Conservation (phyloP, 2,888 invertebrate species). For the Hemicrepidius hirtus region DNA sequence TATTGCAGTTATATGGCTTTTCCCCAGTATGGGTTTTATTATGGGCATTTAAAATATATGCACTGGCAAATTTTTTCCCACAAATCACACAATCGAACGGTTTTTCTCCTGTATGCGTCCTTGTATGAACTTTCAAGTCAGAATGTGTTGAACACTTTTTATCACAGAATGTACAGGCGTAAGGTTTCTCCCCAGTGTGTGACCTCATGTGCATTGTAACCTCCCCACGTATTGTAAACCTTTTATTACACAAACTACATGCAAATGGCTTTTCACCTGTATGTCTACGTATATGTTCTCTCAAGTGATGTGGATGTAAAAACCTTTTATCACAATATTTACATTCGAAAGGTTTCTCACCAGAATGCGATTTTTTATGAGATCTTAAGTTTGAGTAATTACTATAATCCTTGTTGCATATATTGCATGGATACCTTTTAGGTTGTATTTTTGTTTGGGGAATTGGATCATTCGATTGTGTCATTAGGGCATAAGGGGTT, state of each 20-base stretch:
- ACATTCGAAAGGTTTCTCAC: conserved; percentile 70
- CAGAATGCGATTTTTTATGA: conserved; percentile 69
- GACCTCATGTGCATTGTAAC: conserved; percentile 69
- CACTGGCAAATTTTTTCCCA: conserved; percentile 76
- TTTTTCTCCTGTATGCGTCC: conserved; percentile 62
- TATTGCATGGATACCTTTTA: conserved; percentile 59
- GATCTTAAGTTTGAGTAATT: conserved; percentile 69
- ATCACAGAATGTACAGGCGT: conserved; percentile 75
- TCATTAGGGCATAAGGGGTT: conserved; percentile 52
- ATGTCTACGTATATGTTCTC: conserved; percentile 68
- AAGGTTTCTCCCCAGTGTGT: conserved; percentile 75
- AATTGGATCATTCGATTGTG: conserved; percentile 49
- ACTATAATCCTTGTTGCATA: conserved; percentile 67
- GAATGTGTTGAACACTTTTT: conserved; percentile 74
- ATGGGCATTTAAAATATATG: conserved; percentile 77
- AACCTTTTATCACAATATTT: conserved; percentile 70
- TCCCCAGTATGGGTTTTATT: conserved; percentile 79
- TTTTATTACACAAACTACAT: conserved; percentile 67
- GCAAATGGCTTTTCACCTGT: conserved; percentile 70
- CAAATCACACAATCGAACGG: conserved; percentile 66
- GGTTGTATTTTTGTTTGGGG: conserved; percentile 39
- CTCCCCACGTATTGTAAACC: conserved; percentile 65
- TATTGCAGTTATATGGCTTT: conserved; percentile 76
- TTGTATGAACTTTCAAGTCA: conserved; percentile 60
- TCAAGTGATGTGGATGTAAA: conserved; percentile 68